Percentiles rank a stretch among this genome's conserved stretches.
These are phyloP conservation scores for Antedon mediterranea DNA, from an alignment of 53 echinoderm and acorn worm species.

Conservation along the genomic window DNA sequence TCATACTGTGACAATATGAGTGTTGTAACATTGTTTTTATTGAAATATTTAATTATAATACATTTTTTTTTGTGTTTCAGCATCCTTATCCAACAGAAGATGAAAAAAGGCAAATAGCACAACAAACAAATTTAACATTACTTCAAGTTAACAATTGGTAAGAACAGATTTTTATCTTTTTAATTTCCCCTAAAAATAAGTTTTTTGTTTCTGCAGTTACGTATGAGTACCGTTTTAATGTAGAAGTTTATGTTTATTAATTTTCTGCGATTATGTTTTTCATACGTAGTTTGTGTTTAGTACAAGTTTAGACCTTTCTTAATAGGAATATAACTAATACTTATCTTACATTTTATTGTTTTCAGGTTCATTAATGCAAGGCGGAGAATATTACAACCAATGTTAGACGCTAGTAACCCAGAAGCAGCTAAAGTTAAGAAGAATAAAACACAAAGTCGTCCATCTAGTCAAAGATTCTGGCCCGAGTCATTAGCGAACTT, in stretches of 20 bases:
- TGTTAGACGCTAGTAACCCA: constrained; percentile 97
- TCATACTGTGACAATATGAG: too few species aligned
- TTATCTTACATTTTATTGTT: neutral
- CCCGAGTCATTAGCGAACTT: constrained; percentile 94
- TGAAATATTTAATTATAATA: neutral
- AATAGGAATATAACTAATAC: too few species aligned
- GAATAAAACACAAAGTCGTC: constrained; percentile 85
- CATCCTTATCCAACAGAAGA: constrained; percentile 99
- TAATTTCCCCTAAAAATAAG: too few species aligned
- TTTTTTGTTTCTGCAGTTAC: too few species aligned
- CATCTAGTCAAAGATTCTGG: constrained; percentile 97
- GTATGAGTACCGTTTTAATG: too few species aligned
- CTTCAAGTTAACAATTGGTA: constrained; percentile 99
- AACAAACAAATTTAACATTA: constrained; percentile 91
- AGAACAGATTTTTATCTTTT: constrained; percentile 1
- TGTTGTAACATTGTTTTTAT: neutral
- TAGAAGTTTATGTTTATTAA: too few species aligned
- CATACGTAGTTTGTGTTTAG: too few species aligned
- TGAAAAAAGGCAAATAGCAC: constrained; percentile 96
- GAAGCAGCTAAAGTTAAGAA: constrained; percentile 96
- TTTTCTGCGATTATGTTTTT: too few species aligned
- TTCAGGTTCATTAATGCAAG: constrained; percentile 99
- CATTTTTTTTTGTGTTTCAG: constrained; percentile 19
- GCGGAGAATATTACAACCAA: constrained; percentile 90
- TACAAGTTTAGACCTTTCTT: too few species aligned